Base-by-base conservation (phyloP, 2,113 vertebrate genomes). In the Stigmatopora argus region DNA sequence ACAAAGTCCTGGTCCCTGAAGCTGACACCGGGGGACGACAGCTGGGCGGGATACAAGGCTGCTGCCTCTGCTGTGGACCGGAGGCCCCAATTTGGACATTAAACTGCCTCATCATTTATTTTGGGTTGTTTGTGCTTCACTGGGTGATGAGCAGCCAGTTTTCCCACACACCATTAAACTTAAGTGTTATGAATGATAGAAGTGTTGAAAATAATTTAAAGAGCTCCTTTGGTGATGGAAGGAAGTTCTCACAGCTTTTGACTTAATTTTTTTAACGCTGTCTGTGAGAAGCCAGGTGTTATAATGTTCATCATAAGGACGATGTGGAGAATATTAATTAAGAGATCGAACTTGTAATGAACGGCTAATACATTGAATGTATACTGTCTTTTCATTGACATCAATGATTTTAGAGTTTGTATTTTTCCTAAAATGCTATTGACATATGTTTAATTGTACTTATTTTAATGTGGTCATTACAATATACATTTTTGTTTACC, bases 1-100 rank as follows among this genome's bases (percentile, higher is more conserved):
- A 95, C 94, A 95, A 94, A 94, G 92, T 94, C 89, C 91, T 87
- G 87, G 81, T 92, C 91, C 92, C 91, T 85, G 84, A 89, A 85
- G 84, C 86, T 85, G 85, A 84, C 79, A 83, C 80, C 31, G 74
- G 78, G 74, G 81, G 77, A 75, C 70, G 78, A 76, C 89, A 90
- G 87, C 87, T 90, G 88, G 83, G 75, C 38, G 78, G 71, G 79
- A 79, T 71, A 80, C 80, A 85, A 83, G 73, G 72, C 80, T 86
- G 79, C 85, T 77, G 78, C 71, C 62, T 49, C 57, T 73, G 71
- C 69, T 72, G 78, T 52, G 73, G 69, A 77, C 78, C 64, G 35
- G 60, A 80, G 76, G 77, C 83, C 78, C 65, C 69, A 73, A 56
- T 78, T 70, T 75, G 75, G 73, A 74, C 77, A 45, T 77, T 84